phyloP scores from a whole-genome alignment of 2,888 invertebrate genomes.

The Drosophila colorata region DNA sequence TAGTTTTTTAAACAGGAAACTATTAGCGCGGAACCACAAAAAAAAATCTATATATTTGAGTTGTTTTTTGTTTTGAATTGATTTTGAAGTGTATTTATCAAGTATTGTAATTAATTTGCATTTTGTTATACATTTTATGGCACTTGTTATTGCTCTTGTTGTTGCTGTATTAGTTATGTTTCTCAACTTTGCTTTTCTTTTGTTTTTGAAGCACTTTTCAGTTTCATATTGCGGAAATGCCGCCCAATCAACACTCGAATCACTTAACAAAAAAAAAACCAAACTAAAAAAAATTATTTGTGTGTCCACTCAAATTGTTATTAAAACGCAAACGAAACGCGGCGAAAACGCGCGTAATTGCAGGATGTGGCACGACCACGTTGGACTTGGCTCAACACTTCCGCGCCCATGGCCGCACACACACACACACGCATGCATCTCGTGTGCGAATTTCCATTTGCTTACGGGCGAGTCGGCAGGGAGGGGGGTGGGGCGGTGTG shows the following conservation, averaged over 20 bases:
- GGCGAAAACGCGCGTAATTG: slow-evolving; percentile 36
- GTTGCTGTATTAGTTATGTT: slow-evolving; percentile 21
- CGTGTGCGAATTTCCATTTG: slow-evolving; percentile 3
- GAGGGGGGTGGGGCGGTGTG: neutral
- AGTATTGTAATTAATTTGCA: slow-evolving; percentile 63
- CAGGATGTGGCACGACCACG: slow-evolving; percentile 45
- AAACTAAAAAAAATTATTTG: slow-evolving; percentile 14
- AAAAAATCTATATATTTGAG: slow-evolving; percentile 9
- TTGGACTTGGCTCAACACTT: neutral
- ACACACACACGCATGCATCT: slow-evolving; percentile 8
- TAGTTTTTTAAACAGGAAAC: slow-evolving; percentile 29
- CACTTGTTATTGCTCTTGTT: slow-evolving; percentile 27
- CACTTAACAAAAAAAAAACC: slow-evolving; percentile 42
- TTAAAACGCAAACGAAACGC: slow-evolving; percentile 32
- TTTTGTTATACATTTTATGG: slow-evolving; percentile 53
- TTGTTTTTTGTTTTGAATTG: slow-evolving; percentile 8
- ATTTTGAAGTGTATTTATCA: slow-evolving; percentile 34
- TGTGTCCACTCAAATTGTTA: slow-evolving; percentile 26
- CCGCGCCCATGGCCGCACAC: neutral
- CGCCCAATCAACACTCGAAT: slow-evolving; percentile 44
- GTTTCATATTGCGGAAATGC: slow-evolving; percentile 67
- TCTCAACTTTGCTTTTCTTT: slow-evolving; percentile 25
- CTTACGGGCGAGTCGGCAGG: slow-evolving; percentile 16
- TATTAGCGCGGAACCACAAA: slow-evolving; percentile 20
- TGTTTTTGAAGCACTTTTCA: slow-evolving; percentile 44